These are phyloP conservation scores for Uromys caudimaculatus DNA, from an alignment of 2,797 vertebrate genomes.

Conservation along the genomic window DNA sequence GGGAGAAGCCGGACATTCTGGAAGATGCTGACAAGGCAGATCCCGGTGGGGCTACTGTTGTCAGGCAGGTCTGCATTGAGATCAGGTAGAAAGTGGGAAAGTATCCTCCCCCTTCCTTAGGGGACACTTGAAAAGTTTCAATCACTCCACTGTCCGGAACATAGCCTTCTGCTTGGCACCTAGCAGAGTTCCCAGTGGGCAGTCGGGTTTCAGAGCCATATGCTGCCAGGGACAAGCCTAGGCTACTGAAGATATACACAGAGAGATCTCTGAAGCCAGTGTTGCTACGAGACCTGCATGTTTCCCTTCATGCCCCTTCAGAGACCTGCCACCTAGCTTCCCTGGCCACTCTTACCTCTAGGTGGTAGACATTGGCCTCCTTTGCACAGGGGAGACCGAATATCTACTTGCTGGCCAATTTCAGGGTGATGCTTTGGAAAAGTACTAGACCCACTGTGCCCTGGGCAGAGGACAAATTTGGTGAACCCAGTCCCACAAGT, in stretches of 20 bases:
- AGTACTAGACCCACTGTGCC: neutral
- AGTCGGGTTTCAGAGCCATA: neutral
- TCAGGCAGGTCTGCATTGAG: neutral
- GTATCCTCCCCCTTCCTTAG: neutral
- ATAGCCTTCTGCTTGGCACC: neutral
- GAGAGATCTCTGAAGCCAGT: neutral
- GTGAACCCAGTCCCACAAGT: neutral
- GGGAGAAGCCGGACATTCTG: neutral
- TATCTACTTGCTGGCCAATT: neutral
- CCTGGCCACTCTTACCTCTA: no score
- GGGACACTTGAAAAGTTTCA: neutral
- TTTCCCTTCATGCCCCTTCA: neutral
- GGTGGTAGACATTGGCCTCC: rapidly evolving
- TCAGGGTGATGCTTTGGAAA: constrained; percentile 40
- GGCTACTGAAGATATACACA: rapidly evolving
- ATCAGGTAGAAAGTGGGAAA: neutral
- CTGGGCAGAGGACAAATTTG: neutral
- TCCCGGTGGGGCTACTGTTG: neutral
- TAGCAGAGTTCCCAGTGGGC: neutral
- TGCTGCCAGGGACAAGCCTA: neutral
- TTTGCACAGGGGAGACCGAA: neutral
- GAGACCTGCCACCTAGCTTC: neutral
- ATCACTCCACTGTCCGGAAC: neutral
- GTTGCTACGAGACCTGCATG: neutral
- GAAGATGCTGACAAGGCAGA: neutral